Conservation (phyloP, 2,113 vertebrate species). For the Esox niger region DNA sequence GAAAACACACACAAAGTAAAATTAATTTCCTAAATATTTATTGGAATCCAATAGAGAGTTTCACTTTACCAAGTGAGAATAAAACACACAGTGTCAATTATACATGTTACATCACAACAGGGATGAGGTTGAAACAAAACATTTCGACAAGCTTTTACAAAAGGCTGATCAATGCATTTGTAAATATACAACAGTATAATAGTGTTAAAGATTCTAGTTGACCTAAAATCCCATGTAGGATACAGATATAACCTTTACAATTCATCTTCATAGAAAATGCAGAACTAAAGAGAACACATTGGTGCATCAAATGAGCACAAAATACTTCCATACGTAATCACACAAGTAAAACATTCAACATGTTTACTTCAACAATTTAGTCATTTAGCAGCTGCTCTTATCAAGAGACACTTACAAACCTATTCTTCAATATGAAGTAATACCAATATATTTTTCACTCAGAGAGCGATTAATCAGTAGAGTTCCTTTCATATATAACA, state of each 20-base stretch:
- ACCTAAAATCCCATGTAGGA: constrained; percentile 8
- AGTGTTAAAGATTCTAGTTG: constrained; percentile 25
- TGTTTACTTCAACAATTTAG: too few relatives aligned
- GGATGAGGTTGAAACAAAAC: constrained; percentile 22
- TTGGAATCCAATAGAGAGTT: not conserved
- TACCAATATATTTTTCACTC: not conserved
- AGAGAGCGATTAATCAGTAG: constrained; percentile 1
- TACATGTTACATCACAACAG: constrained; percentile 10
- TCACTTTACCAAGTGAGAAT: constrained; percentile 20
- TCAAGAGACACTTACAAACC: too few relatives aligned
- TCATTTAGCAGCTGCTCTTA: too few relatives aligned
- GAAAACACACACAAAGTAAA: not conserved
- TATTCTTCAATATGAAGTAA: constrained; percentile 37
- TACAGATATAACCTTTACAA: constrained; percentile 16
- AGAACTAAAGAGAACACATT: constrained; percentile 1
- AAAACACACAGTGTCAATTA: constrained; percentile 51
- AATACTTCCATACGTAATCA: not conserved
- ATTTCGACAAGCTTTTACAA: constrained; percentile 35
- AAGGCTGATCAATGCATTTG: constrained; percentile 22
- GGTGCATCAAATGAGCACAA: constrained; percentile 18
- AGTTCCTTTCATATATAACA: not conserved
- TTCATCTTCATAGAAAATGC: constrained; percentile 8
- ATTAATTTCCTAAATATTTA: not conserved
- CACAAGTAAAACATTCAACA: not conserved
- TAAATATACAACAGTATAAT: constrained; percentile 15